phyloP scores from a whole-genome alignment of 2,797 vertebrate species.

The Novumbra hubbsi region DNA sequence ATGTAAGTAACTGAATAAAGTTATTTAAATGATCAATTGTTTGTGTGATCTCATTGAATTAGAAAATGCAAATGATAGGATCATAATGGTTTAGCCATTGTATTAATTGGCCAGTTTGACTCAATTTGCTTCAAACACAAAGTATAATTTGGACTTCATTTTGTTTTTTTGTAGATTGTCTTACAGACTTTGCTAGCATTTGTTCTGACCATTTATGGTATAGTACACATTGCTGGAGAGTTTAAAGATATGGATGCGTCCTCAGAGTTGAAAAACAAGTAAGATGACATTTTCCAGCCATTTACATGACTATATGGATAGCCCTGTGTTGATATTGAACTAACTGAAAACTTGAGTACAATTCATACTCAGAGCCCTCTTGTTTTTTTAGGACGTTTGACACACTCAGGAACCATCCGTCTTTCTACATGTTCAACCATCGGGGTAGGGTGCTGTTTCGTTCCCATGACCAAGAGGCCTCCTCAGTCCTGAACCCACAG shows the following conservation, averaged over 20 bases:
- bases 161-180: slow-evolving; percentile 83
- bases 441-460: slow-evolving; percentile 89
- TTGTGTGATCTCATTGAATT: not conserved
- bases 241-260: slow-evolving; percentile 99
- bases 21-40: not conserved
- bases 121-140: not conserved
- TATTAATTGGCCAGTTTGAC: not conserved
- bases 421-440: slow-evolving; percentile 98
- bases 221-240: slow-evolving; percentile 95
- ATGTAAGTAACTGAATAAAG: slow-evolving; percentile 78
- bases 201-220: slow-evolving; percentile 93
- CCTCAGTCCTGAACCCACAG: slow-evolving; percentile 78
- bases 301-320: not conserved
- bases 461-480: slow-evolving; percentile 78
- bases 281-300: slow-evolving; percentile 45
- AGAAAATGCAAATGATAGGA: too few species aligned
- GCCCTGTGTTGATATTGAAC: not conserved
- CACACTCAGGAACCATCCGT: slow-evolving; percentile 96
- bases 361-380: not conserved
- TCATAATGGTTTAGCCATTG: not conserved
- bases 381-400: slow-evolving; percentile 87
- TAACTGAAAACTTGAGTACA: not conserved
- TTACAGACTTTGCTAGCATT: slow-evolving; percentile 95
- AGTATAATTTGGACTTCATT: not conserved
- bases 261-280: slow-evolving; percentile 98